Conservation (phyloP, 2,888 invertebrate genomes). For the Acheta domesticus region DNA sequence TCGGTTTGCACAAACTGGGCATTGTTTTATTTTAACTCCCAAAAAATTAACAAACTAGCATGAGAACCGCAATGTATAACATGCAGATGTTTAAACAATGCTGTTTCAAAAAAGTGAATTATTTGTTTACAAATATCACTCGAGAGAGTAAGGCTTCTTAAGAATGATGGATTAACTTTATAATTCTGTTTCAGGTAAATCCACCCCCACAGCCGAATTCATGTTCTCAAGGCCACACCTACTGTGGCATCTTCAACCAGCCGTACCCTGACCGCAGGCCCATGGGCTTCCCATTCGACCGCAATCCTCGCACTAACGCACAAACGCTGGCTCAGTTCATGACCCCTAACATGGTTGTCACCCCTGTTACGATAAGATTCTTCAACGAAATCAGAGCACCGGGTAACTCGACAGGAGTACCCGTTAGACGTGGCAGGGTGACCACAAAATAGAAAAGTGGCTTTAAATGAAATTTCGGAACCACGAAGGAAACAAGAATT, state of each 20-base stretch:
- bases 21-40: too few relatives aligned
- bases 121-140: too few relatives aligned
- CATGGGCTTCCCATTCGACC: conserved; percentile 83
- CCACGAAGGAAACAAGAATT: too few relatives aligned
- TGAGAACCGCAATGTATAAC: too few relatives aligned
- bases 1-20: too few relatives aligned
- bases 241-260: conserved; percentile 57
- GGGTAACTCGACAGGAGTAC: background rate
- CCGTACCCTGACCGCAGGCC: conserved; percentile 75
- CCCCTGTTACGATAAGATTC: conserved; percentile 60
- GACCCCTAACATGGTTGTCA: conserved; percentile 68
- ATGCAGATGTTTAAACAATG: too few relatives aligned
- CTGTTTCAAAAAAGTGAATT: too few relatives aligned
- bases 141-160: too few relatives aligned
- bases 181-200: background rate
- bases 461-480: too few relatives aligned
- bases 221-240: conserved; percentile 34
- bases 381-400: conserved; percentile 46
- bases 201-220: background rate
- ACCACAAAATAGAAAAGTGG: too few relatives aligned
- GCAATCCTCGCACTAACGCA: conserved; percentile 58
- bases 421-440: background rate
- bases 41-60: too few relatives aligned
- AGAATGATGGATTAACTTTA: too few relatives aligned
- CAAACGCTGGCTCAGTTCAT: conserved; percentile 64